Evolutionary conservation across 2,113 vertebrate species (phyloP), one percentile per base, ranked within the genome.

Genomic region (Gnathonemus longibarbis): DNA sequence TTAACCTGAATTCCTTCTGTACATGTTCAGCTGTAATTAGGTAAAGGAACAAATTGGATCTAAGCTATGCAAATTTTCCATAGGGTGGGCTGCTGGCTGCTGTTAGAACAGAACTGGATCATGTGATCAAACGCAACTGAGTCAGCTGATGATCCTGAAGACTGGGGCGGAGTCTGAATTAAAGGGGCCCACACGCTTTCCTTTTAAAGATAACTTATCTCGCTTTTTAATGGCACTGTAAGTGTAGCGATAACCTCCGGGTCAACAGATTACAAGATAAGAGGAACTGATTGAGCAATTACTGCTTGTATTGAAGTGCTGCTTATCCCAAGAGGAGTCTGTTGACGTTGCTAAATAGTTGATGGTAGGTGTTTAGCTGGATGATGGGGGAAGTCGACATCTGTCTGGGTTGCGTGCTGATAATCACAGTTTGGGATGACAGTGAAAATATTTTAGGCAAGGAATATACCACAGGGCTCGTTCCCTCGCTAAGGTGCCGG

Each of bases 1-100:
- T 66, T 88, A 88, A 62, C 87, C 87, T 66, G 56, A 88, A 66
- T 88, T 62, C 7, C 56, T 88, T 39, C 87, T 35, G 87, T 45
- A 21, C 39, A 24, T 87, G 50, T 53, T 87, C 85, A 35, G 31
- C 85, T 53, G 50, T 10, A 87, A 19, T 87, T 87, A 87, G 27
- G 85, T 87, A 87, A 87, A 56, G 49, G 17, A 53, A 80, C 74
- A 80, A 80, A 80, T 80, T 53, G 31, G 31, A 87, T 52, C 7
- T 35, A 53, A 52, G 48, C 50, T 48, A 48, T 84, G 45, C 3
- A 19, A n/a, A n/a, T 87, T 87, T 39, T 87, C 45, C 13, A 31
- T 8, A 87, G 50, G 85, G 21, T 87, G 48, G n/a, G n/a, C 15
- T 53, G 17, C n/a, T 35, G 31, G 27, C 8, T 35, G 50, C 85